A percentile compares a stretch with the other conserved stretches of the same genome.
phyloP scores from a whole-genome alignment of 2,113 vertebrate genomes.

The Eclectus roratus region DNA sequence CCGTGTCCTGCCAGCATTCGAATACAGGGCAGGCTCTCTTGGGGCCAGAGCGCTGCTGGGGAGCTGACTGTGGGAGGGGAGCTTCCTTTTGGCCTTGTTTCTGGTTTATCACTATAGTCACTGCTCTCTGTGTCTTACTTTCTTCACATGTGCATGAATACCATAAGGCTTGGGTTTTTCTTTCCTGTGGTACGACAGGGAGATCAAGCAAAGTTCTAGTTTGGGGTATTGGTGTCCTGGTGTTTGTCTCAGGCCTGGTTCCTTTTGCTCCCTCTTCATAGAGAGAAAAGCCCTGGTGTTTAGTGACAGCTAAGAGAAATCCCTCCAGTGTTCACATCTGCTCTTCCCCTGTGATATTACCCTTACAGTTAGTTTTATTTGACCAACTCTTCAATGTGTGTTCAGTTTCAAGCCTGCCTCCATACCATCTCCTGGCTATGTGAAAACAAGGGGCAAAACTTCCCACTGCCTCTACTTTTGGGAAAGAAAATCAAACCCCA shows the following conservation, averaged over 20 bases:
- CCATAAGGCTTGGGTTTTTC: neutral
- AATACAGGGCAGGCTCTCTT: neutral
- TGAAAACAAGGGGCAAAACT: neutral
- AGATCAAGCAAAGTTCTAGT: neutral
- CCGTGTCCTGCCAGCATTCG: neutral
- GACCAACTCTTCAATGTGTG: neutral
- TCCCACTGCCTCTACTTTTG: neutral
- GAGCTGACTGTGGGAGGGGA: neutral
- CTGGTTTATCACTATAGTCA: fast-evolving
- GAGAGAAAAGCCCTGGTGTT: neutral
- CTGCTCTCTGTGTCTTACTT: neutral
- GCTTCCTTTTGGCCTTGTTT: neutral
- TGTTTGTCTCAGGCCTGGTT: neutral
- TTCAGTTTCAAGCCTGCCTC: neutral
- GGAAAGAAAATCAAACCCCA: neutral
- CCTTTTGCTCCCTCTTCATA: neutral
- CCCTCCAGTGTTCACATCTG: neutral
- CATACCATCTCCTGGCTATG: neutral
- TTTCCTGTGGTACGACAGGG: neutral
- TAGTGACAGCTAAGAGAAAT: neutral
- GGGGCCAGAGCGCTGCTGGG: neutral
- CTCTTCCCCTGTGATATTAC: neutral
- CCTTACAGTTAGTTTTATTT: neutral
- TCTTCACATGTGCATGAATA: neutral
- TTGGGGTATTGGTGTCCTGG: neutral